Percentiles rank a stretch among this genome's conserved stretches.
phyloP scores from a whole-genome alignment of 2,888 invertebrate species.

The Epirrhoe alternata region DNA sequence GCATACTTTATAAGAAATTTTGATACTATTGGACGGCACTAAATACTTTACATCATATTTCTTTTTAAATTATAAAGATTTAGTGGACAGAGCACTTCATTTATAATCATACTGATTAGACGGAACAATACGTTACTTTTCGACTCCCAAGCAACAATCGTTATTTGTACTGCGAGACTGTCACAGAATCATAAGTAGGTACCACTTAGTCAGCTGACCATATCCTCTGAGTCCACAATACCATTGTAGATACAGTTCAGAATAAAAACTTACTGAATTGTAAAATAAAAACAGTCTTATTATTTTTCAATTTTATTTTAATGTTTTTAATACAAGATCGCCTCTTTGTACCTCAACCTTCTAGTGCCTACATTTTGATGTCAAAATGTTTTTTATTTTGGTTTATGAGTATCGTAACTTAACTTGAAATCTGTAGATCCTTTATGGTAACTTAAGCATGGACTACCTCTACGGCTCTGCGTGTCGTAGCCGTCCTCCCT shows the following conservation, averaged over 20 bases:
- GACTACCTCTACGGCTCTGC: neutral
- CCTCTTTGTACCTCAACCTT: no score
- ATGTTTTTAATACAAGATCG: no score
- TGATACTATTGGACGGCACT: no score
- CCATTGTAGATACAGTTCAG: neutral
- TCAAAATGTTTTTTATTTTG: no score
- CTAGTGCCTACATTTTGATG: no score
- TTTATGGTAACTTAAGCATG: neutral
- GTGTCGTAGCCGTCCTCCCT: conserved; percentile 3
- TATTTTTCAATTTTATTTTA: neutral
- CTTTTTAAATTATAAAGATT: neutral
- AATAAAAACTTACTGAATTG: no score
- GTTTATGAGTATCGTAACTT: no score
- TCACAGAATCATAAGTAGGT: conserved; percentile 4
- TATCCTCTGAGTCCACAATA: conserved; percentile 7
- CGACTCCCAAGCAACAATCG: conserved; percentile 13
- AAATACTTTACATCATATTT: neutral
- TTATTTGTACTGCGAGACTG: conserved; percentile 11
- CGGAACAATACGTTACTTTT: conserved; percentile 11
- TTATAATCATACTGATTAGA: conserved; percentile 20
- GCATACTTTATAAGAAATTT: no score
- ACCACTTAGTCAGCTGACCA: conserved; percentile 1
- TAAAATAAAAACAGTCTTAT: no score
- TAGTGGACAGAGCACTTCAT: conserved; percentile 1
- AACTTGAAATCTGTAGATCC: neutral